A percentile compares a stretch with the other conserved stretches of the same genome.
Evolutionary conservation across 2,113 vertebrate genomes (phyloP).

Genomic region (Globicephala melas): DNA sequence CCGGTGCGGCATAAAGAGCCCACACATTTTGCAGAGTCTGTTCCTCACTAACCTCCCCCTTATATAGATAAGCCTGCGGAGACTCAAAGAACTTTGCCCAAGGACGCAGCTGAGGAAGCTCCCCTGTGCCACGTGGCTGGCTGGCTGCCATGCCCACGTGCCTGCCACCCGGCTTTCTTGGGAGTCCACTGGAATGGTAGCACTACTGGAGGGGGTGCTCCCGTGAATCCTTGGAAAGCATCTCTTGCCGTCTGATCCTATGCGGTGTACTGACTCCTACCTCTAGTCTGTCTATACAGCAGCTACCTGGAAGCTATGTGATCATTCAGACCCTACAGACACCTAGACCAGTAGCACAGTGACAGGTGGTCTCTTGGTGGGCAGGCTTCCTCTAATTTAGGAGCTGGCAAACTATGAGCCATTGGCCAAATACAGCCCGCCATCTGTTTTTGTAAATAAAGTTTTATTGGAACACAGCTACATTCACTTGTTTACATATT

Average conservation of each 20-base stretch:
- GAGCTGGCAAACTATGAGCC: neutral
- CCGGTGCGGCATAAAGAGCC: rapidly evolving
- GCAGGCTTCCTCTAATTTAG: neutral
- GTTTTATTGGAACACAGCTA: neutral
- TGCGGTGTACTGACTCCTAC: too few relatives aligned
- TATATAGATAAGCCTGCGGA: neutral
- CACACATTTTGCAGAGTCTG: neutral
- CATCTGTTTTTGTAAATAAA: neutral
- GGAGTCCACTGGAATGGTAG: neutral
- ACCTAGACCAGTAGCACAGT: neutral
- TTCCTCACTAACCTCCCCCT: neutral
- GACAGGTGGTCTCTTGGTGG: rapidly evolving
- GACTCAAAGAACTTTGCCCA: neutral
- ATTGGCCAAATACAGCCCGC: neutral
- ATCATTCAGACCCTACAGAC: neutral
- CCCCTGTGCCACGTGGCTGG: neutral
- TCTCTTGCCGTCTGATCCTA: rapidly evolving
- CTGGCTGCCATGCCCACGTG: neutral
- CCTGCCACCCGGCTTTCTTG: neutral
- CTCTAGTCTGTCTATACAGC: neutral
- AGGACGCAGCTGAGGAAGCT: neutral
- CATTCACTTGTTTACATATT: neutral
- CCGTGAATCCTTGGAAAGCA: neutral
- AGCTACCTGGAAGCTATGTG: neutral
- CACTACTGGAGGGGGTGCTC: rapidly evolving